Conservation (phyloP, 2,888 invertebrate genomes). For the Dorcus hopei region DNA sequence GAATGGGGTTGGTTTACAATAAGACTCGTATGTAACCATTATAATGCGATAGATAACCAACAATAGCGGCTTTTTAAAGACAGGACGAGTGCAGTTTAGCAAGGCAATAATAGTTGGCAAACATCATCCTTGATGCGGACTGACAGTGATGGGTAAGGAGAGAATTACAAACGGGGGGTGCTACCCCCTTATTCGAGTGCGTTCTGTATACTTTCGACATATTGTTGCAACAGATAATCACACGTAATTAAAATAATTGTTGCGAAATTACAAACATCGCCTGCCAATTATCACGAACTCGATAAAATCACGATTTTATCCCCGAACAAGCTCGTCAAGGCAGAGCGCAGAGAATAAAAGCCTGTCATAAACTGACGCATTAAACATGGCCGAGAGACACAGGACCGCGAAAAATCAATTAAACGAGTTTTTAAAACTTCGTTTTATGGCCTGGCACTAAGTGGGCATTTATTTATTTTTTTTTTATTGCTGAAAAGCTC, state of each 20-base stretch:
- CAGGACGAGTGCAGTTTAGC: constrained; percentile 1
- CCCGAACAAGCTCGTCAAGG: too few species aligned
- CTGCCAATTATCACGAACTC: too few species aligned
- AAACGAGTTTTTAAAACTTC: too few species aligned
- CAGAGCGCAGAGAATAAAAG: too few species aligned
- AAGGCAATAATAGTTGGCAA: constrained; percentile 1
- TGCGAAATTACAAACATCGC: not conserved
- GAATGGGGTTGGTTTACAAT: too few species aligned
- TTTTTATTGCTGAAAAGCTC: too few species aligned
- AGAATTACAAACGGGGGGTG: not conserved
- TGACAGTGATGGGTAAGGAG: not conserved
- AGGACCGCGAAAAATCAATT: too few species aligned
- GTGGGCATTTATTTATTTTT: too few species aligned
- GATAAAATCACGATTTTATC: too few species aligned
- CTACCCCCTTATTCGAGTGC: not conserved
- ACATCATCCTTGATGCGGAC: not conserved
- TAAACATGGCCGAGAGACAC: too few species aligned
- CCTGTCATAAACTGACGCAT: too few species aligned
- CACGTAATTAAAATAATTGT: not conserved
- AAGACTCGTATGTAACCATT: constrained; percentile 25
- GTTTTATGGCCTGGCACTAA: too few species aligned
- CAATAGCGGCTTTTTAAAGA: constrained; percentile 26
- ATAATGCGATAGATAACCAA: constrained; percentile 29
- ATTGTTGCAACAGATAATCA: not conserved
- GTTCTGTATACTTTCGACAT: not conserved